phyloP scores from a whole-genome alignment of 2,113 vertebrate genomes.

The Manacus vitellinus region DNA sequence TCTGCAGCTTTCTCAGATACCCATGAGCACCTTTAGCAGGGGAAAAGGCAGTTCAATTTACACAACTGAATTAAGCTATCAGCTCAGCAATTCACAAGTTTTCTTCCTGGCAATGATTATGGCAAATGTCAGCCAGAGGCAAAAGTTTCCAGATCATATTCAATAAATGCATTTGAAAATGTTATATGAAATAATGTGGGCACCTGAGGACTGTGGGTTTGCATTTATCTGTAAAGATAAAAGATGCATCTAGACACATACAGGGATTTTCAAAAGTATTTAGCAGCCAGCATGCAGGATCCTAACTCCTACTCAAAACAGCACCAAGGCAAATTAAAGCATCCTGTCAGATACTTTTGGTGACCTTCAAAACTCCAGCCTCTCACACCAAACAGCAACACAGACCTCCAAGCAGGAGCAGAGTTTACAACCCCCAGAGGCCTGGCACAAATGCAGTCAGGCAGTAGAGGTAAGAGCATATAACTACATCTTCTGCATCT shows the following conservation, averaged over 20 bases:
- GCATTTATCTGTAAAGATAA: background rate
- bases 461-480: background rate
- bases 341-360: background rate
- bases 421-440: background rate
- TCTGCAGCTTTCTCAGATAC: background rate
- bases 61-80: background rate
- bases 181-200: background rate
- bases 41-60: background rate
- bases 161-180: background rate
- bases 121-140: background rate
- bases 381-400: background rate
- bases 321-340: background rate
- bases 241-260: background rate
- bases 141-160: background rate
- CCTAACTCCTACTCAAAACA: background rate
- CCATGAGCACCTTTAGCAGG: background rate
- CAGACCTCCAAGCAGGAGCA: background rate
- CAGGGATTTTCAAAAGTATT: background rate
- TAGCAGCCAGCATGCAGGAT: background rate
- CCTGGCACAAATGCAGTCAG: background rate
- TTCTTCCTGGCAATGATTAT: background rate
- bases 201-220: background rate
- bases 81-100: background rate
- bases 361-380: background rate
- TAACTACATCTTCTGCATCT: background rate